Evolutionary conservation across 1,140 invertebrate genomes (phyloP).

Genomic region (Nasonia giraulti): DNA sequence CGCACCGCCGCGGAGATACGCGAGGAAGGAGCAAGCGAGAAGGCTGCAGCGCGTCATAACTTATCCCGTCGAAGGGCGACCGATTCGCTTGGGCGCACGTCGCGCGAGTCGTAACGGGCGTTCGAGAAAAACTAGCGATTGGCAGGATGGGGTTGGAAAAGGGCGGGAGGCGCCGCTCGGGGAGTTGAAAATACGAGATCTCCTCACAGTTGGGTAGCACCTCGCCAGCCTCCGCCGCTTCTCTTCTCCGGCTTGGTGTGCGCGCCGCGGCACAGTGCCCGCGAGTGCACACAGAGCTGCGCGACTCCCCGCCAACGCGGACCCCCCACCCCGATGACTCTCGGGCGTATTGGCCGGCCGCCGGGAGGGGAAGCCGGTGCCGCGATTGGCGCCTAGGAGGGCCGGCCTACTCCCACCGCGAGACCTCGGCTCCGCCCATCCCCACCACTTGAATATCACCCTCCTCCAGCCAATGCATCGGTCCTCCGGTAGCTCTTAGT

Average conservation of each 20-base stretch:
- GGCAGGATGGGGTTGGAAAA: conserved; percentile 71
- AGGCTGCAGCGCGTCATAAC: conserved; percentile 57
- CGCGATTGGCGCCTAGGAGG: conserved; percentile 63
- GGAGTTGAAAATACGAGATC: conserved; percentile 70
- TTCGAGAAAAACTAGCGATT: conserved; percentile 67
- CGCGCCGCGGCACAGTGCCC: conserved; percentile 42
- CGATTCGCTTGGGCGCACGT: conserved; percentile 59
- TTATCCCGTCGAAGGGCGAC: conserved; percentile 60
- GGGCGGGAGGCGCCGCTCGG: conserved; percentile 67
- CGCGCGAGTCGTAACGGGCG: conserved; percentile 45
- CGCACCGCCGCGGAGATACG: not conserved
- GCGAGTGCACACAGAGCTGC: conserved; percentile 41
- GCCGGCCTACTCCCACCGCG: conserved; percentile 65
- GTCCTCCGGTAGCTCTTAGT: conserved; percentile 74
- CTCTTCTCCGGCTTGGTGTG: conserved; percentile 60
- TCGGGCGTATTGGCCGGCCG: conserved; percentile 54
- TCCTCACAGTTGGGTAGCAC: conserved; percentile 66
- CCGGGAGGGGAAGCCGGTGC: conserved; percentile 53
- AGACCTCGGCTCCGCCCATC: conserved; percentile 57
- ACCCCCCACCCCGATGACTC: conserved; percentile 52
- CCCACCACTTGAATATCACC: conserved; percentile 64
- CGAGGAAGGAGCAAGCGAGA: conserved; percentile 45
- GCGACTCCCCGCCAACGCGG: conserved; percentile 52
- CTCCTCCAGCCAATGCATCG: conserved; percentile 73
- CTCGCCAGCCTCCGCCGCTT: conserved; percentile 73